Base-by-base conservation (phyloP, 2,113 vertebrate species). In the Gambusia affinis region DNA sequence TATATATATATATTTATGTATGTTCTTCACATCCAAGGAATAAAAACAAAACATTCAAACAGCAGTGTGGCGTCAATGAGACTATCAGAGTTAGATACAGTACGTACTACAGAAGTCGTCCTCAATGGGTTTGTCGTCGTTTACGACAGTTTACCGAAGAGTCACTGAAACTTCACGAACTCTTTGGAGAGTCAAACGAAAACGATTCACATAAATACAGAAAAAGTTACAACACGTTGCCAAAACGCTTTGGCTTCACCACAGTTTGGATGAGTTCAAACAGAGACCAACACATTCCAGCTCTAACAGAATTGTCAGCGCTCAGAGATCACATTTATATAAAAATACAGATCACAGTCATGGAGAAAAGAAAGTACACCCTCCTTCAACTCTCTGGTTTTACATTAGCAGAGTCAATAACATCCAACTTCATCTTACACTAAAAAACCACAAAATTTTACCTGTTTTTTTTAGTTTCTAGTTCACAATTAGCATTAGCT, bases 11-110 rank as follows among this genome's bases (percentile, higher is more conserved):
- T 42, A 14, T 42, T 14, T 42, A 14, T 14, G 15, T 6, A 17
- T 42, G 27, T 81, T 76, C 76, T 89, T 80, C 67, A 89, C 78
- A 81, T 82, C 73, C 64, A 88, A 27, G 88, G 51, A 85, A 85
- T 73, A 37, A 73, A 84, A 86, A 72, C 60, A 85, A 78, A 78
- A 83, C 86, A 93, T 92, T 90, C 91, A 90, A 85, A 94, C 88
- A 94, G 83, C 76, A 91, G 83, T 77, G 82, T 83, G 78, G 85
- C 80, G 75, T 81, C 83, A 42, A 78, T 66, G 61, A 85, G 76
- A 84, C 83, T 79, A 84, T 65, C 68, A 80, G 87, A 91, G 64
- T 73, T 75, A 79, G 85, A 83, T 89, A 91, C 83, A 92, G 75
- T 76, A 87, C 72, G 77, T 80, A 85, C 67, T 65, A 87, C 79